phyloP scores from a whole-genome alignment of 2,797 vertebrate genomes.

The Astyanax mexicanus region DNA sequence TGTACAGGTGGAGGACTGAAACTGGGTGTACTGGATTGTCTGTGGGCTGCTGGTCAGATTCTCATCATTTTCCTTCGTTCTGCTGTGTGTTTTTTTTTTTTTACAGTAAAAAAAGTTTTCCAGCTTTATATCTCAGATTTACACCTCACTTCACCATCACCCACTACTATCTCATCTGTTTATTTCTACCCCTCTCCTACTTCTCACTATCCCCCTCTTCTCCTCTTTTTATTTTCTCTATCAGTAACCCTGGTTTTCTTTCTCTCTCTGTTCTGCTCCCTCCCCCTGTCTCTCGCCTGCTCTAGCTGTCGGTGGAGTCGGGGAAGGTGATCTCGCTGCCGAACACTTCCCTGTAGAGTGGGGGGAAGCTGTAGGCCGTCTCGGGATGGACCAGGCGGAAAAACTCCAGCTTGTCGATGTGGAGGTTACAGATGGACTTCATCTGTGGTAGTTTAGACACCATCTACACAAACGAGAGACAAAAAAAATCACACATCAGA shows the following conservation, averaged over 20 bases:
- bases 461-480: conserved; percentile 75
- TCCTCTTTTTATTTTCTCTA: conserved; percentile 54
- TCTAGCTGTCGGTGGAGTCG: conserved; percentile 85
- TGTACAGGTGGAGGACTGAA: conserved; percentile 70
- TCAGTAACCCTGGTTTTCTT: conserved; percentile 34
- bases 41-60: conserved; percentile 67
- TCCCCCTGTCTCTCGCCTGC: conserved; percentile 42
- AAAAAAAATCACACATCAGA: not conserved
- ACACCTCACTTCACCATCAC: no score
- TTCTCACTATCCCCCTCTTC: conserved; percentile 41
- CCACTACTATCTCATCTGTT: no score
- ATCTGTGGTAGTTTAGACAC: conserved; percentile 88
- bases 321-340: conserved; percentile 88
- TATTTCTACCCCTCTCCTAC: no score
- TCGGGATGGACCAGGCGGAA: conserved; percentile 91
- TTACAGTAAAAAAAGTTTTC: not conserved
- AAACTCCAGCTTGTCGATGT: conserved; percentile 91
- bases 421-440: conserved; percentile 93
- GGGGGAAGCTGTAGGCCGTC: conserved; percentile 88
- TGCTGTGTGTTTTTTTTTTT: conserved; percentile 17
- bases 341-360: conserved; percentile 92
- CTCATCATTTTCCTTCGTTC: conserved; percentile 60
- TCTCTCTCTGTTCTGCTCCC: conserved; percentile 26
- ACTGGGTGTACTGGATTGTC: conserved; percentile 76
- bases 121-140: conserved; percentile 21